Base-by-base conservation (phyloP, 1,140 invertebrate genomes). In the Oedothorax gibbosus region DNA sequence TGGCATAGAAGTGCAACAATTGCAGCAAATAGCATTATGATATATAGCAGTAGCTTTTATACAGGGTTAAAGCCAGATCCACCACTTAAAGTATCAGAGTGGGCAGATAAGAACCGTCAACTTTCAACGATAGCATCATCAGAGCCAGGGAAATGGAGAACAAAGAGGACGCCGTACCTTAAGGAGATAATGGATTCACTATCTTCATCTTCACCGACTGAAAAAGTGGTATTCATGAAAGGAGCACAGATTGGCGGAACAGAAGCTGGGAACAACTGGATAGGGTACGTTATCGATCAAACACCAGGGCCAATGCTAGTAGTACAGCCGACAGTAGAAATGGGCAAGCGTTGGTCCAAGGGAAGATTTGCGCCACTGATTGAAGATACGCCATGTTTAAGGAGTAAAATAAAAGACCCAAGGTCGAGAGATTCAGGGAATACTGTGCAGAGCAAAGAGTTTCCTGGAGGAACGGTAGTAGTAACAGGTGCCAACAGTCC, bases 191-290 rank as follows among this genome's bases (percentile, higher is more conserved):
- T 71, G n/a, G n/a, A n/a, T n/a, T n/a, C n/a, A n/a, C n/a, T n/a
- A n/a, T n/a, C n/a, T n/a, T n/a, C n/a, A n/a, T n/a, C n/a, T n/a
- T n/a, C n/a, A n/a, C n/a, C n/a, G n/a, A n/a, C n/a, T n/a, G 8
- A 60, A 60, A 60, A 60, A 8, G 18, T 12, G 3, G 57, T 12
- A 60, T 15, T 15, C 4, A 60, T 15, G 8, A 15, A 57, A 10
- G 56, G 56, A 57, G 56, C 56, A 15, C 95, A 93, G 87, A 86
- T 88, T 21, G 68, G 79, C 7, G n/a, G 82, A 15, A 83, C n/a
- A 78, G 20, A 75, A n/a, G 51, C 72, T 9, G 66, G 66, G n/a
- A 69, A 69, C n/a, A 69, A 69, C n/a, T 69, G 66, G 66, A 69
- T 69, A 69, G 66, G 66, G 66, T 69, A 69, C n/a, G 50, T 69